Base-by-base conservation (phyloP, 2,888 invertebrate genomes). In the Sesia apiformis region DNA sequence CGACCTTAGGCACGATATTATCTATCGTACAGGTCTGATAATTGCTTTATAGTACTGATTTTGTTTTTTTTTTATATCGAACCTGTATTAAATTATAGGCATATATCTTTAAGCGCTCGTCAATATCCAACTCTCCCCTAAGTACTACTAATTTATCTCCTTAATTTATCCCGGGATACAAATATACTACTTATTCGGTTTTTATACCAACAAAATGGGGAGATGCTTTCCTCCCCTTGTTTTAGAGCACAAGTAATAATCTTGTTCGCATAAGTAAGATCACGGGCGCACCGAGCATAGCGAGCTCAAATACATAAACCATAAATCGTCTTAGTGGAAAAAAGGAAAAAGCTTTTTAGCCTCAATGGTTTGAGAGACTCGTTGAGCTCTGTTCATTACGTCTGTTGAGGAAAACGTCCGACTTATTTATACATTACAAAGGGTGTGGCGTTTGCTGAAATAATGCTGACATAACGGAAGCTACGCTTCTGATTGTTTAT, bases 241-340 rank as follows among this genome's bases (percentile, higher is more conserved):
- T 46, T 57, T 58, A 53, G 51, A 53, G 54, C 56, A 58, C 56
- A 59, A 60, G 60, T 61, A 75, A 74, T 74, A 75, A 78, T 77
- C 71, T 74, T 69, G 68, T 76, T 73, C 72, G 56, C 38, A 55
- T 52, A 54, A 55, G 65, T 68, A 71, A 78, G 69, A 70, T 72
- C 78, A 74, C 76, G 70, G 66, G 65, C 68, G 67, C 66, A 59
- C 57, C 61, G 71, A 70, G 67, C 64, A 68, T 60, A 67, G 69
- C 76, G 79, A 81, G 82, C 82, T 80, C 81, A 78, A 78, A 80
- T 72, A 81, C 73, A 81, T 79, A 79, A 81, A 74, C 78, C 71
- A 80, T 82, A 82, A 83, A 83, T 82, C 71, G 74, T 74, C 72
- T 73, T 69, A 67, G 69, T 74, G 61, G 67, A 76, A 78, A 76